Conservation (phyloP, 2,113 vertebrate genomes). For the Pantherophis guttatus region DNA sequence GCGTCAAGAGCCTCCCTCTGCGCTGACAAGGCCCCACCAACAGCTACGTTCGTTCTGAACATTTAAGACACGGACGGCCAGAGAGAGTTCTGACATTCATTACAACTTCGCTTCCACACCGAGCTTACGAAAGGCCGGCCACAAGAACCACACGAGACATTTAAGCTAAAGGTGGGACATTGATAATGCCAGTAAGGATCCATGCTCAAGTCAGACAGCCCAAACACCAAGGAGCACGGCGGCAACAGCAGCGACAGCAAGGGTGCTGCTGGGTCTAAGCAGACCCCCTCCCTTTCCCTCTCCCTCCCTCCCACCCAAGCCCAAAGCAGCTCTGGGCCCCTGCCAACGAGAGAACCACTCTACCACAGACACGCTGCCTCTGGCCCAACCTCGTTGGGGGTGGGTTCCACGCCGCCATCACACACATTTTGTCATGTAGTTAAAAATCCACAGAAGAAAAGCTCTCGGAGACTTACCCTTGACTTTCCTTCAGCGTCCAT, state of each 20-base stretch:
- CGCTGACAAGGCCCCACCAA: conserved; percentile 54
- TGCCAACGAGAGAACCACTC: conserved; percentile 59
- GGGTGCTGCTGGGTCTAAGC: conserved; percentile 59
- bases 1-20: conserved; percentile 50
- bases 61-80: conserved; percentile 52
- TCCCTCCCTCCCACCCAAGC: conserved; percentile 49
- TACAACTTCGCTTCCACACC: conserved; percentile 67
- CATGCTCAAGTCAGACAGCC: conserved; percentile 69
- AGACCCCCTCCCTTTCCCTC: conserved; percentile 47
- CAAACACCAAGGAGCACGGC: conserved; percentile 66
- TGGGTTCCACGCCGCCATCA: conserved; percentile 67
- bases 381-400: conserved; percentile 59
- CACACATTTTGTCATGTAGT: conserved; percentile 74
- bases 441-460: conserved; percentile 80
- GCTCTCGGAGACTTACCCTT: conserved; percentile 98
- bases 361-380: conserved; percentile 64
- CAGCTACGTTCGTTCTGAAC: conserved; percentile 36
- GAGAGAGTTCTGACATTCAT: conserved; percentile 49
- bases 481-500: conserved; percentile 99
- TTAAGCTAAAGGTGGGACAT: conserved; percentile 66
- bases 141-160: conserved; percentile 63
- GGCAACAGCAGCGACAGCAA: not conserved
- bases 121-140: conserved; percentile 70
- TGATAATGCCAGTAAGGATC: conserved; percentile 63
- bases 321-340: conserved; percentile 52